phyloP scores from a whole-genome alignment of 2,797 vertebrate species.

The Cottoperca gobio region DNA sequence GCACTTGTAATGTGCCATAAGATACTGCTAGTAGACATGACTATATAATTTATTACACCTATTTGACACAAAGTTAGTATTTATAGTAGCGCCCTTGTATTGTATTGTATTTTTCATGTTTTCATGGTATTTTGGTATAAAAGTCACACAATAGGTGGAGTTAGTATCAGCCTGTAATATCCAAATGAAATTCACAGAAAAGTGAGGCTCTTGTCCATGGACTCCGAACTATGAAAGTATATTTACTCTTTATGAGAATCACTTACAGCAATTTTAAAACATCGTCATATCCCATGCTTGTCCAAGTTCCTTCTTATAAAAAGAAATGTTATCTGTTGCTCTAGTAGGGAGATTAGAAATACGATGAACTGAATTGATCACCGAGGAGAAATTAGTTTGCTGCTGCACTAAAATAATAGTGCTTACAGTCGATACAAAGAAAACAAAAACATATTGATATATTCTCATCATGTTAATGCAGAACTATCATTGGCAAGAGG shows the following conservation, averaged over 20 bases:
- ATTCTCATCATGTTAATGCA: slow-evolving; percentile 37
- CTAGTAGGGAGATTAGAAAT: slow-evolving; percentile 28
- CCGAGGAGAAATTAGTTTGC: slow-evolving; percentile 26
- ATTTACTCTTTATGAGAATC: slow-evolving; percentile 25
- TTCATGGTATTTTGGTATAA: background rate
- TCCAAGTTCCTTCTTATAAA: slow-evolving; percentile 14
- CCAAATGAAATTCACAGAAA: slow-evolving; percentile 8
- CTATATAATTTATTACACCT: background rate
- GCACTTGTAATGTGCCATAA: background rate
- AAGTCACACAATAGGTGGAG: slow-evolving; percentile 9
- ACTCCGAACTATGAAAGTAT: slow-evolving; percentile 18
- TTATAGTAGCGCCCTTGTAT: accelerated
- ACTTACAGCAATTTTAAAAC: slow-evolving; percentile 28
- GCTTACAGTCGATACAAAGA: slow-evolving; percentile 24
- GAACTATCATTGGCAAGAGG: slow-evolving; percentile 16
- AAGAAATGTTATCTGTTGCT: slow-evolving; percentile 31
- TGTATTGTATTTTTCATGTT: background rate
- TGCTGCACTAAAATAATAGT: slow-evolving; percentile 21
- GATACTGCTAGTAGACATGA: background rate
- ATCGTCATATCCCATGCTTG: slow-evolving; percentile 13
- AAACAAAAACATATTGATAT: slow-evolving; percentile 37
- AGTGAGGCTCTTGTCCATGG: slow-evolving; percentile 8
- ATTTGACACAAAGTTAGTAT: background rate
- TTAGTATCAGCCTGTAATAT: slow-evolving; percentile 4
- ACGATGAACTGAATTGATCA: slow-evolving; percentile 37